A percentile compares a stretch with the other conserved stretches of the same genome.
Evolutionary conservation across 2,797 vertebrate species (phyloP).

Genomic region (Macroramphosus scolopax): DNA sequence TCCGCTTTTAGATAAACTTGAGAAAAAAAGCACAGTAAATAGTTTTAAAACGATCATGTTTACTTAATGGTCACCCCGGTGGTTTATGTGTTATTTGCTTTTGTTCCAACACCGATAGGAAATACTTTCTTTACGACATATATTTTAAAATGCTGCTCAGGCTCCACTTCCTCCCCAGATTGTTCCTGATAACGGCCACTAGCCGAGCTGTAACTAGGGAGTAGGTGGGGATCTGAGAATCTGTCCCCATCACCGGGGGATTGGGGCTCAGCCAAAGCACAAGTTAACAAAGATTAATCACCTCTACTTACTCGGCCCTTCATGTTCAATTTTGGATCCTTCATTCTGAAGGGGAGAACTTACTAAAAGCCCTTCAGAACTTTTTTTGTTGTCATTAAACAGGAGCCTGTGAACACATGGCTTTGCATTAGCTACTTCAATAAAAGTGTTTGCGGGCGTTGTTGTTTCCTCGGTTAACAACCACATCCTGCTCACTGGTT

Average conservation of each 20-base stretch:
- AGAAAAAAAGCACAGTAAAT: conserved; percentile 9
- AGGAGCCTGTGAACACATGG: no score
- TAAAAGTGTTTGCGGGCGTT: no score
- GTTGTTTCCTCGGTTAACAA: conserved; percentile 39
- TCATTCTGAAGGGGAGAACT: no score
- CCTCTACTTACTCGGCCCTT: no score
- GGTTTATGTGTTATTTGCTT: conserved; percentile 23
- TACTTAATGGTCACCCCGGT: conserved; percentile 1
- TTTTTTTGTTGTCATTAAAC: no score
- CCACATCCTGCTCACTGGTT: neutral
- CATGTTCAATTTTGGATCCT: no score
- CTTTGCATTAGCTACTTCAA: no score
- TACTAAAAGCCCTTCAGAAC: no score
- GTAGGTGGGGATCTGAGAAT: conserved; percentile 23
- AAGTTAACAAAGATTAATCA: no score
- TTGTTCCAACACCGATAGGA: conserved; percentile 2
- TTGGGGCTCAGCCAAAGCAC: conserved; percentile 10
- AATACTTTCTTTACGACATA: conserved; percentile 5
- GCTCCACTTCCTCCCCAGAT: neutral
- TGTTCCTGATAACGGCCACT: no score
- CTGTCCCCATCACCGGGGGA: conserved; percentile 21
- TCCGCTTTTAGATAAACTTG: conserved; percentile 8
- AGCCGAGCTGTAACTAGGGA: conserved; percentile 28
- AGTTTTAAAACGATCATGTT: conserved; percentile 24
- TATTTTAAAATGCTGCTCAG: conserved; percentile 10